Evolutionary conservation across 2,888 invertebrate genomes (phyloP).

Genomic region (Chaitophorus viminalis): DNA sequence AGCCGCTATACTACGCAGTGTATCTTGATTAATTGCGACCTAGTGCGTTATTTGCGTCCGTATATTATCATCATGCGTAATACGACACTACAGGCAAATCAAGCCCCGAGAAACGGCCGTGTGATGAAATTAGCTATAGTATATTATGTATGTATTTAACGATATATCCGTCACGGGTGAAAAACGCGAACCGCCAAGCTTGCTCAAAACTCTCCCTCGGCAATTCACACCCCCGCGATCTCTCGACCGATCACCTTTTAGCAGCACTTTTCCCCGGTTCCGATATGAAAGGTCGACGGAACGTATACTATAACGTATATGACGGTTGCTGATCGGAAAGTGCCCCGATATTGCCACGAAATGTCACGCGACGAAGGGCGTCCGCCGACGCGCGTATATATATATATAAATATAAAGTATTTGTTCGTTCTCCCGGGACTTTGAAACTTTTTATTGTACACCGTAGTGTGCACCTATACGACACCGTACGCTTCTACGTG

Average conservation of each 20-base stretch:
- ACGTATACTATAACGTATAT: too few relatives aligned
- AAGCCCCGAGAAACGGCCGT: too few relatives aligned
- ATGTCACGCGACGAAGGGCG: background rate
- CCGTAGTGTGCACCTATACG: background rate
- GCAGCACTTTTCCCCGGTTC: background rate
- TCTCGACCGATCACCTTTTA: background rate
- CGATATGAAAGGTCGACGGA: conserved; percentile 33
- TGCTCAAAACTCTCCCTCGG: too few relatives aligned
- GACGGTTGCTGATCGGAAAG: conserved; percentile 29
- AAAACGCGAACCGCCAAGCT: background rate
- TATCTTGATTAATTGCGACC: too few relatives aligned
- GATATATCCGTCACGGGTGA: background rate
- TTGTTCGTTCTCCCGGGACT: background rate
- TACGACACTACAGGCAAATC: too few relatives aligned
- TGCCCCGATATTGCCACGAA: conserved; percentile 26
- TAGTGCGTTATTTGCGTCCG: too few relatives aligned
- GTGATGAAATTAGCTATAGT: too few relatives aligned
- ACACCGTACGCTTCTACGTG: background rate
- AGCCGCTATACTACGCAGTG: too few relatives aligned
- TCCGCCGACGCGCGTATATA: background rate
- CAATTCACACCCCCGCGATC: too few relatives aligned
- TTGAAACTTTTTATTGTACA: background rate
- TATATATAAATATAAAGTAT: too few relatives aligned
- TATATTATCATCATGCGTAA: too few relatives aligned
- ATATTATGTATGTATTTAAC: too few relatives aligned